phyloP scores from a whole-genome alignment of 2,888 invertebrate species.

The Cenopis cana region DNA sequence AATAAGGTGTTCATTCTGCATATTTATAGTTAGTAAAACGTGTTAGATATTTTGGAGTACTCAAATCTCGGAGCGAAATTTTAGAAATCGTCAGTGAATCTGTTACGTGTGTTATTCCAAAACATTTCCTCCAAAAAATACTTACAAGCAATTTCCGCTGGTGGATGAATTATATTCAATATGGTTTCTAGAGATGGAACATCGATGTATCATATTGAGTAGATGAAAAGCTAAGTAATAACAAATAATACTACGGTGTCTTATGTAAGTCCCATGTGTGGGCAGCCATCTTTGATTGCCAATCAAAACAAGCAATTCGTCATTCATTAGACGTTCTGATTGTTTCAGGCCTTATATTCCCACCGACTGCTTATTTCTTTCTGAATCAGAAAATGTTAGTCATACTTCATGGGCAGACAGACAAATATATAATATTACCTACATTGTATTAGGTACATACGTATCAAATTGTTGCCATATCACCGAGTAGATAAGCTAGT shows the following conservation, averaged over 20 bases:
- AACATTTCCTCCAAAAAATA: not conserved
- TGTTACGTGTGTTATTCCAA: not conserved
- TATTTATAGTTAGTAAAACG: not conserved
- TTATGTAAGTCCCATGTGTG: constrained; percentile 6
- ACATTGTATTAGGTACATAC: not conserved
- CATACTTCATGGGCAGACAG: not conserved
- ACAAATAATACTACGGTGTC: not conserved
- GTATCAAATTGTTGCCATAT: not conserved
- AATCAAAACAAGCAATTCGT: constrained; percentile 23
- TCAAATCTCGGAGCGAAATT: not conserved
- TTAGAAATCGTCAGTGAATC: not conserved
- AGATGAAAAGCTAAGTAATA: not conserved
- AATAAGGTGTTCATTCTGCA: not conserved
- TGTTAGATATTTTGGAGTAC: not conserved
- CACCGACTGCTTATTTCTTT: not conserved
- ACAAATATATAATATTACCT: not conserved
- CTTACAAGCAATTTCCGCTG: not conserved
- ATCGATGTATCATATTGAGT: not conserved
- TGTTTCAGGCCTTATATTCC: not conserved
- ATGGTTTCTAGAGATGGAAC: not conserved
- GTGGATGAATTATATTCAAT: not conserved
- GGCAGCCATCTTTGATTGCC: not conserved
- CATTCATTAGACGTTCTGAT: constrained; percentile 12
- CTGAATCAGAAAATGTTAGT: not conserved
- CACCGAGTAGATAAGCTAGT: not conserved